Base-by-base conservation (phyloP, 1,140 invertebrate species). In the Alviniconcha marisindica region DNA sequence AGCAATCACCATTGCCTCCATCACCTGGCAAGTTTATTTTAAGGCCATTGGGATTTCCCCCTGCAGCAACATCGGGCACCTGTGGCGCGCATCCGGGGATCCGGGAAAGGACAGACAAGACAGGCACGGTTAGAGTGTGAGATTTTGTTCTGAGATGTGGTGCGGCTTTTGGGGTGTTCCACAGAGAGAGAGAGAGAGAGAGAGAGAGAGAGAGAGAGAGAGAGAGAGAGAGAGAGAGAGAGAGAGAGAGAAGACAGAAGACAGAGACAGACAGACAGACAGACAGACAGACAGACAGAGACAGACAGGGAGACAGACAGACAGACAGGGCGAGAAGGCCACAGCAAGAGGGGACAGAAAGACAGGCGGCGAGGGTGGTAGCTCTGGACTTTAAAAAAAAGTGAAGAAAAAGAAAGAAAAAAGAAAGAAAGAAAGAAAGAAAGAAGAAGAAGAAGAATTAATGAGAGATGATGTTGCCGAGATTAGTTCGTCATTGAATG, bases 181-280 rank as follows among this genome's bases (percentile, higher is more conserved):
- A 33, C 12, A 48, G 48, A 33, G 48, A 54, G 31, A 77, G 48
- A 48, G 56, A 60, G 24, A 14, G 10, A 60, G 56, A 60, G 56
- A 60, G 56, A 60, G 56, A 60, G 10, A 14, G 56, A 60, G 56
- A 60, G 56, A 60, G 56, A 60, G 56, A 60, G 56, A 60, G 10
- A 14, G 56, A 60, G 56, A 60, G 56, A 60, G 56, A 60, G 56
- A 60, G 56, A 60, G 56, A 60, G 10, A 14, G 56, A 60, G 56
- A 60, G 56, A 60, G 56, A 60, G 56, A 60, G 56, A 60, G 56
- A 60, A 24, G 24, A 4, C 5, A 24, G 24, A 24, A 60, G 56
- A 60, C 18, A 14, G 56, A 60, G 56, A 60, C 10, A 60, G 56
- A 60, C 10, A 60, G 56, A 60, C 18, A 14, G 56, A 60, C 10